Evolutionary conservation across 2,797 vertebrate species (phyloP).

Genomic region (Lepus oiostolus): DNA sequence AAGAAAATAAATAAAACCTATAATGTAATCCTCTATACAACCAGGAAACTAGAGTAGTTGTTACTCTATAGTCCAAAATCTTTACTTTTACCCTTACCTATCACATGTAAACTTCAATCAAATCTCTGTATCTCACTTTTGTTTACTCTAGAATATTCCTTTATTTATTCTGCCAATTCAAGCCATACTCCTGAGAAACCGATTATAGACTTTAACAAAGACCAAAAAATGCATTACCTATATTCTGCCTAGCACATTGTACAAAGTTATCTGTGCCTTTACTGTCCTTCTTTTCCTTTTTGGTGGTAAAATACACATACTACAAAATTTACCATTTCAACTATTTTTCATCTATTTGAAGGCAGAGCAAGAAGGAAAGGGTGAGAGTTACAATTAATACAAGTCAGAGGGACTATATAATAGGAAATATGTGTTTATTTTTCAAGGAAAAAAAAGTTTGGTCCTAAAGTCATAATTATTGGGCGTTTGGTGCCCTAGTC

Average conservation of each 20-base stretch:
- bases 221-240: neutral
- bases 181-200: neutral
- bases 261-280: neutral
- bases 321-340: neutral
- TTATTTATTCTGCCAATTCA: neutral
- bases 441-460: neutral
- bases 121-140: neutral
- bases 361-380: neutral
- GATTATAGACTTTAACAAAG: neutral
- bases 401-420: neutral
- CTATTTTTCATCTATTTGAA: neutral
- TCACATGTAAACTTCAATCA: neutral
- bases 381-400: conserved; percentile 37
- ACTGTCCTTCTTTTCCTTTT: neutral
- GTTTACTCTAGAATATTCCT: neutral
- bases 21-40: neutral
- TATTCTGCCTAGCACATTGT: neutral
- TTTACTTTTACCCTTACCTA: neutral
- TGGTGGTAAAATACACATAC: neutral
- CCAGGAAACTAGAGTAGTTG: neutral
- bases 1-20: conserved; percentile 31
- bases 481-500: neutral
- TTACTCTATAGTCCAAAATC: neutral
- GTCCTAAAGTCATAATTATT: neutral
- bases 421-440: neutral